Evolutionary conservation across 1,140 invertebrate species (phyloP).

Genomic region (Tetragonula clypearis): DNA sequence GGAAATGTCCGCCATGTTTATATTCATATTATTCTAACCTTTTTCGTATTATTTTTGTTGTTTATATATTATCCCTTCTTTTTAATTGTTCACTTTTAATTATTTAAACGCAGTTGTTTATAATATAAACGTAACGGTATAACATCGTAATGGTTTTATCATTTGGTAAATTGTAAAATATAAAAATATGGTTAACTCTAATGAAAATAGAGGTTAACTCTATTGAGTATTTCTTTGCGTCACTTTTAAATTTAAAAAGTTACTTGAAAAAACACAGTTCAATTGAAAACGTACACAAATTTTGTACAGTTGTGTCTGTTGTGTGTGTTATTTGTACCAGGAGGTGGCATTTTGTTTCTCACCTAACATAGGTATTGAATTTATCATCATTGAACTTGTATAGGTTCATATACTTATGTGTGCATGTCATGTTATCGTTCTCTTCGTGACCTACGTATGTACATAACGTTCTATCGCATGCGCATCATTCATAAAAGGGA

Average conservation of each 20-base stretch:
- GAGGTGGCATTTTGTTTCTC: not conserved
- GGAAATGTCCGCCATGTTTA: not conserved
- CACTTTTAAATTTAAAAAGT: not conserved
- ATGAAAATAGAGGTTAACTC: not conserved
- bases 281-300: not conserved
- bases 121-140: not conserved
- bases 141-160: not conserved
- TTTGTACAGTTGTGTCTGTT: not conserved
- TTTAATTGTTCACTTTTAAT: not conserved
- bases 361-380: not conserved
- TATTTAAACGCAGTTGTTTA: too few relatives aligned
- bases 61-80: not conserved
- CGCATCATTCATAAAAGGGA: conserved; percentile 61
- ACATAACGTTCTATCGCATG: conserved; percentile 53
- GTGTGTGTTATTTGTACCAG: not conserved
- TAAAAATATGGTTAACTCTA: not conserved
- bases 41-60: too few relatives aligned
- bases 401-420: not conserved
- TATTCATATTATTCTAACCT: not conserved
- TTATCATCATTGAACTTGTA: not conserved
- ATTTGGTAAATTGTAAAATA: not conserved
- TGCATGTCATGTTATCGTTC: conserved; percentile 31
- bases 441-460: conserved; percentile 47
- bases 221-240: not conserved
- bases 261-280: not conserved